Percentiles rank a stretch among this genome's conserved stretches.
These are phyloP conservation scores for Palloptera scutellata DNA, from an alignment of 2,888 invertebrate species.

Conservation along the genomic window DNA sequence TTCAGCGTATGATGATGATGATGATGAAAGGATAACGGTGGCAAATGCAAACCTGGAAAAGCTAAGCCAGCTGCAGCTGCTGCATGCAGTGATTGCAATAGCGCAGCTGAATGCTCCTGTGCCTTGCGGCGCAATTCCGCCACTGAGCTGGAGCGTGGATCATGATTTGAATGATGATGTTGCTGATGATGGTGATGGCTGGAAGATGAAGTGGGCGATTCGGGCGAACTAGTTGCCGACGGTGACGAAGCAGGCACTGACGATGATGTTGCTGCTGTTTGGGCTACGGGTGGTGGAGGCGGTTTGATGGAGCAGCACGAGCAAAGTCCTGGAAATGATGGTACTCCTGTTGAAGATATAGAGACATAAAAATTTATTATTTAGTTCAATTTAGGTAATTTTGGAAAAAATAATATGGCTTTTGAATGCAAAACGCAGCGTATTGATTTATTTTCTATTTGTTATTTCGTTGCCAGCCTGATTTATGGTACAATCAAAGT, in stretches of 20 bases:
- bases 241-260: constrained; percentile 54
- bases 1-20: constrained; percentile 54
- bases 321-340: constrained; percentile 81
- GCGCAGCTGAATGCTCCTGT: constrained; percentile 92
- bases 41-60: constrained; percentile 66
- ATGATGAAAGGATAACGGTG: constrained; percentile 64
- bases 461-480: no score
- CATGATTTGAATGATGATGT: constrained; percentile 54
- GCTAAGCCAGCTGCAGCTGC: constrained; percentile 65
- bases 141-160: constrained; percentile 85
- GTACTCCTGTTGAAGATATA: constrained; percentile 46
- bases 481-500: no score
- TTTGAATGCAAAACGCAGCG: no score
- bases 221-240: constrained; percentile 55
- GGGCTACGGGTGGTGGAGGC: constrained; percentile 58
- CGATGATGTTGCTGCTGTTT: constrained; percentile 51
- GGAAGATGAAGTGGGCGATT: constrained; percentile 55
- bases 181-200: constrained; percentile 48
- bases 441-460: no score
- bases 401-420: no score
- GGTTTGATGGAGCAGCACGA: constrained; percentile 81
- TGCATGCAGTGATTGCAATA: constrained; percentile 76
- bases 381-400: no score
- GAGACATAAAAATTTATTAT: no score
- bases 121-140: constrained; percentile 92